Conservation (phyloP, 2,113 vertebrate genomes). For the Tapirus terrestris region DNA sequence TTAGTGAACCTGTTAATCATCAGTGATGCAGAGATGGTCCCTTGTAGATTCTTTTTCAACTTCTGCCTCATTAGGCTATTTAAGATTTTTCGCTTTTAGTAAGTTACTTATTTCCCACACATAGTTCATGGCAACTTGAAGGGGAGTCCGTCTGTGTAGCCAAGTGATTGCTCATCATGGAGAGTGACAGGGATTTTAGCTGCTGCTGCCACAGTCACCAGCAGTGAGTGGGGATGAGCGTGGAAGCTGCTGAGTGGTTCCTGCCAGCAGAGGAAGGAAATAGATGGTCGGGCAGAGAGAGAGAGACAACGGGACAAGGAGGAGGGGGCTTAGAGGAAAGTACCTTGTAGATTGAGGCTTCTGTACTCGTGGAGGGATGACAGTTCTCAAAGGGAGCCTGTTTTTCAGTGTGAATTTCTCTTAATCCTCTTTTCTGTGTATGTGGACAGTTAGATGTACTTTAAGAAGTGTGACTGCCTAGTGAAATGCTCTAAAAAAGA, state of each 20-base stretch:
- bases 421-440: background rate
- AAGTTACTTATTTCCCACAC: background rate
- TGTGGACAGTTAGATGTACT: background rate
- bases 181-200: background rate
- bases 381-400: background rate
- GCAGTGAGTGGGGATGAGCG: background rate
- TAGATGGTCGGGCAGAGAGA: background rate
- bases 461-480: background rate
- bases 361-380: background rate
- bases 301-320: background rate
- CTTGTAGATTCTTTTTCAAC: background rate
- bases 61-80: background rate
- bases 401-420: conserved; percentile 22
- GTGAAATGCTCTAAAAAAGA: background rate
- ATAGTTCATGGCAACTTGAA: background rate
- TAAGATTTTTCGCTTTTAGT: background rate
- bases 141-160: background rate
- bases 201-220: background rate
- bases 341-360: background rate
- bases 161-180: background rate
- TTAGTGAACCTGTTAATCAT: background rate
- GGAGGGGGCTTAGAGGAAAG: background rate
- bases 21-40: background rate
- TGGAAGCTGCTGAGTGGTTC: background rate
- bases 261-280: background rate